These are phyloP conservation scores for Orycteropus afer DNA, from an alignment of 2,113 vertebrate genomes.

Conservation along the genomic window DNA sequence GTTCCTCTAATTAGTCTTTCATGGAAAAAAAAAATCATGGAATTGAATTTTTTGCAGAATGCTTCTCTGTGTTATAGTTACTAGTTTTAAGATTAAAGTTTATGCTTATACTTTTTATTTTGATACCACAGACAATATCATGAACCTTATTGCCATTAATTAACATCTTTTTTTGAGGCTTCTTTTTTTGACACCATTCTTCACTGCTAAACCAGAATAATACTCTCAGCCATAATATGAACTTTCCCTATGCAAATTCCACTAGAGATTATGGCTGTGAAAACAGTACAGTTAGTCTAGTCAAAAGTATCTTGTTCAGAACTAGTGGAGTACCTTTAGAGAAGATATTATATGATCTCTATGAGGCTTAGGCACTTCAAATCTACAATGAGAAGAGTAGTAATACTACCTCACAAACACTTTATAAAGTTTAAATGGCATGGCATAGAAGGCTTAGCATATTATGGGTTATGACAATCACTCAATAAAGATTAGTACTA, in stretches of 20 bases:
- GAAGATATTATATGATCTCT: neutral
- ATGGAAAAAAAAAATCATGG: neutral
- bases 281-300: neutral
- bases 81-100: neutral
- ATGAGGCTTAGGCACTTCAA: neutral
- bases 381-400: neutral
- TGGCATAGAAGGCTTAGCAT: neutral
- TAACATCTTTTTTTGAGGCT: neutral
- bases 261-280: neutral
- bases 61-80: neutral
- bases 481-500: neutral
- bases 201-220: neutral
- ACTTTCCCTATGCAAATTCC: neutral
- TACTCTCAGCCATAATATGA: neutral
- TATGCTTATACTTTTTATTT: neutral
- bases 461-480: neutral
- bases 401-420: neutral
- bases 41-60: neutral
- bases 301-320: neutral
- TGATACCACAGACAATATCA: neutral
- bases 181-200: neutral
- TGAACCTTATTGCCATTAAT: neutral
- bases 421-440: neutral
- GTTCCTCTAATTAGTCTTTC: neutral
- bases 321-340: fast-evolving